These are phyloP conservation scores for Aproaerema taeniolella DNA, from an alignment of 2,888 invertebrate species.

Conservation along the genomic window DNA sequence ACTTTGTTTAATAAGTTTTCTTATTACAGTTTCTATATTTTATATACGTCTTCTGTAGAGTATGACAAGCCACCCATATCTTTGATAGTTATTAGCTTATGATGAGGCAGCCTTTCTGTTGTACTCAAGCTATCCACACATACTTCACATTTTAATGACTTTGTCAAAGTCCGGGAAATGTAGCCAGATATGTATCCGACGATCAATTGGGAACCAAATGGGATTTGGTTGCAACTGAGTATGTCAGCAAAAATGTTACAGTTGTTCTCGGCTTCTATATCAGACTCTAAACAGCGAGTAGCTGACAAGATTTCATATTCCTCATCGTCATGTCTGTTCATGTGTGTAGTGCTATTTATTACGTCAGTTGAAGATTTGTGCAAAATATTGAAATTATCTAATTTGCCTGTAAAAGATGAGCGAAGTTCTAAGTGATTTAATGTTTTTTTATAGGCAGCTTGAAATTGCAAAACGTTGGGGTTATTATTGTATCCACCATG, in stretches of 20 bases:
- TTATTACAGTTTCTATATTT: too few species aligned
- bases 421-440: slow-evolving; percentile 16
- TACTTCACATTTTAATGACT: slow-evolving; percentile 1
- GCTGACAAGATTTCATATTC: slow-evolving; percentile 6
- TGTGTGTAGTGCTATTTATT: slow-evolving; percentile 8
- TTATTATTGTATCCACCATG: slow-evolving; percentile 20
- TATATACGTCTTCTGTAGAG: too few species aligned
- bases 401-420: slow-evolving; percentile 16
- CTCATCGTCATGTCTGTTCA: slow-evolving; percentile 10
- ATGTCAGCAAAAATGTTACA: slow-evolving; percentile 15
- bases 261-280: slow-evolving; percentile 16
- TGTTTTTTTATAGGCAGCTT: slow-evolving; percentile 18
- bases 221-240: not conserved
- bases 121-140: too few species aligned
- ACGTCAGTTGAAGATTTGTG: slow-evolving; percentile 7
- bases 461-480: slow-evolving; percentile 15
- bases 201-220: not conserved
- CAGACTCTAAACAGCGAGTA: slow-evolving; percentile 7
- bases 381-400: slow-evolving; percentile 18
- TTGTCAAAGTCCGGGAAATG: not conserved
- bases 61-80: too few species aligned
- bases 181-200: not conserved
- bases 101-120: too few species aligned
- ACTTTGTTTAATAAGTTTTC: too few species aligned
- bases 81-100: too few species aligned